Percentiles rank a stretch among this genome's conserved stretches.
Evolutionary conservation across 1,140 invertebrate species (phyloP).

Genomic region (Trichoplusia ni): DNA sequence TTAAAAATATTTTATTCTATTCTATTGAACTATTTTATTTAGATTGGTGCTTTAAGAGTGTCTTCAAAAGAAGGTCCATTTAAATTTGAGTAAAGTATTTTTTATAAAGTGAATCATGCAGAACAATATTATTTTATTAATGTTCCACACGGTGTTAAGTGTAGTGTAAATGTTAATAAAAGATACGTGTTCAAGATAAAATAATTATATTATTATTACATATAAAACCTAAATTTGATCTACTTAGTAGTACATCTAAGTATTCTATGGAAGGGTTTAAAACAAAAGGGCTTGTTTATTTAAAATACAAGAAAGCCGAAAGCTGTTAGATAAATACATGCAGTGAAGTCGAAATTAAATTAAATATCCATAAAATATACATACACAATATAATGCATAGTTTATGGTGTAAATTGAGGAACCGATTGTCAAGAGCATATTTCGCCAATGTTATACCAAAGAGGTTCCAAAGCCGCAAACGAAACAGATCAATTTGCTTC

Average conservation of each 20-base stretch:
- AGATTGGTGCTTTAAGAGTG: too few relatives aligned
- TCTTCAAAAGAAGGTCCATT: too few relatives aligned
- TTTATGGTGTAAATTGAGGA: conserved; percentile 33
- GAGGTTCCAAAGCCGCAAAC: neutral
- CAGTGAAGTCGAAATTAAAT: conserved; percentile 36
- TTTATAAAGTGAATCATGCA: neutral
- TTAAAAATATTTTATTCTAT: too few relatives aligned
- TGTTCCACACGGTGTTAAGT: conserved; percentile 13
- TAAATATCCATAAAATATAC: conserved; percentile 41
- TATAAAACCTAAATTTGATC: neutral
- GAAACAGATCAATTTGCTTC: neutral
- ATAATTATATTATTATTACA: neutral
- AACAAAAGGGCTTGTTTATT: conserved; percentile 11
- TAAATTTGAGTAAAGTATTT: neutral
- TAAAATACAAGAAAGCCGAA: conserved; percentile 43
- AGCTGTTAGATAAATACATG: conserved; percentile 53
- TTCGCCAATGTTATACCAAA: neutral
- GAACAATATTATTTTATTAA: conserved; percentile 2
- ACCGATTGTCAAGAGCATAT: conserved; percentile 49
- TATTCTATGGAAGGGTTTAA: conserved; percentile 24
- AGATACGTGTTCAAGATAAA: neutral
- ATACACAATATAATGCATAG: conserved; percentile 39
- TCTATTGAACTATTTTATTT: too few relatives aligned
- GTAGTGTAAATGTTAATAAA: neutral
- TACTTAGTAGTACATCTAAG: conserved; percentile 10